Base-by-base conservation (phyloP, 2,113 vertebrate species). In the Sisor rabdophorus region DNA sequence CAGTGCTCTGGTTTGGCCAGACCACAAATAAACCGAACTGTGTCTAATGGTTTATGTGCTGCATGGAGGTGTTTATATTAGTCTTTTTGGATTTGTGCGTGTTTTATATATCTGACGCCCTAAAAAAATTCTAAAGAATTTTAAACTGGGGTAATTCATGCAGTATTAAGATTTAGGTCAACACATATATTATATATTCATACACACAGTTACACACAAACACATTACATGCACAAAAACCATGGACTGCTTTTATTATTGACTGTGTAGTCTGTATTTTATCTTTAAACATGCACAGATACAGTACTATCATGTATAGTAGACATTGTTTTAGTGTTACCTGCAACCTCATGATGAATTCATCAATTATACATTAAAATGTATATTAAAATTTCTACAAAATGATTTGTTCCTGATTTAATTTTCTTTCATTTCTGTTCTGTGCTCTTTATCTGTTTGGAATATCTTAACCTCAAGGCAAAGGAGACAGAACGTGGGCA, bases 151-250 rank as follows among this genome's bases (percentile, higher is more conserved):
- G 69, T 89, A 89, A 91, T 71, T 91, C 89, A 91, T 90, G 87
- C 89, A 88, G 87, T 19, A 79, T 85, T 84, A 82, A 85, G 81
- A 79, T 85, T 80, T 88, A 85, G 87, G 86, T 88, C 84, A 88
- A 26, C 20, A 58, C 40, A 52, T 40, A 48, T 48, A 44, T 30
- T 10, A 17, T 24, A 30, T 28, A 30, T 72, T n/a, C 9, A 0
- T 4, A 32, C 16, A 75, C 4, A 0, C 72, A 75, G 30, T 79
- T 47, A 61, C 7, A 11, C 19, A 22, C 44, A 71, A 50, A 30
- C 50, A 17, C 3, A 16, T n/a, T 28, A 11, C 3, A 68, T n/a
- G 26, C 9, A 32, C 2, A 9, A 5, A 40, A 13, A 24, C 64
- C 20, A 65, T 22, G 28, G 58, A 44, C 40, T 44, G 8, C 9